phyloP scores from a whole-genome alignment of 2,113 vertebrate species.

The Hiodon tergisus region DNA sequence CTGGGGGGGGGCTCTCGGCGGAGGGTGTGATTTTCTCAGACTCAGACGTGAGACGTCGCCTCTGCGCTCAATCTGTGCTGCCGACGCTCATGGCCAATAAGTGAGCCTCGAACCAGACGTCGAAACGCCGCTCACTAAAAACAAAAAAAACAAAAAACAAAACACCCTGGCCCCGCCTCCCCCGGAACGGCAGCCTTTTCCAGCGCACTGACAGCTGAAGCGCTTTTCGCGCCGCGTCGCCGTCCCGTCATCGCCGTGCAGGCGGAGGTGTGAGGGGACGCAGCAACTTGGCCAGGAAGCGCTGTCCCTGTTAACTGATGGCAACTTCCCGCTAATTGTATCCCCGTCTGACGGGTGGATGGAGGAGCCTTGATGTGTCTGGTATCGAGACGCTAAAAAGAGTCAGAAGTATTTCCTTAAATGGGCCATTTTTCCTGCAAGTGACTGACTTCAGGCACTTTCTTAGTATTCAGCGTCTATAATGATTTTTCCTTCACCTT shows the following conservation, averaged over 20 bases:
- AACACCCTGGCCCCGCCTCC: background rate
- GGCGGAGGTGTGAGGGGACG: conserved; percentile 50
- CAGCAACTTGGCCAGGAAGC: conserved; percentile 50
- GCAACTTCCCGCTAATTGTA: background rate
- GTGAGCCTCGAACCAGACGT: conserved; percentile 12
- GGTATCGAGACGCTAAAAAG: background rate
- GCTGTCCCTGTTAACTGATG: background rate
- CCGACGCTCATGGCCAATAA: conserved; percentile 20
- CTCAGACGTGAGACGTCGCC: conserved; percentile 66
- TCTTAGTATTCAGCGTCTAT: background rate
- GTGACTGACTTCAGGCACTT: too few relatives aligned
- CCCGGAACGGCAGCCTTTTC: conserved; percentile 3
- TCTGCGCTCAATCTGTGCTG: conserved; percentile 56
- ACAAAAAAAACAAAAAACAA: conserved; percentile 16
- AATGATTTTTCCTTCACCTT: conserved; percentile 6
- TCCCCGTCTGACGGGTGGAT: background rate
- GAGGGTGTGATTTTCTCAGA: conserved; percentile 81
- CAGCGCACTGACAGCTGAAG: conserved; percentile 20
- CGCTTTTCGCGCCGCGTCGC: conserved; percentile 24
- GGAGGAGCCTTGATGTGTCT: background rate
- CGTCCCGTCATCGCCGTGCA: conserved; percentile 34
- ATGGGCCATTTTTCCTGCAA: background rate
- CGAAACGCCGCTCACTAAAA: conserved; percentile 10
- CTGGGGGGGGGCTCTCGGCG: conserved; percentile 64
- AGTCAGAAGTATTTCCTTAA: background rate